Conservation (phyloP, 2,888 invertebrate genomes). For the Eledone cirrhosa region DNA sequence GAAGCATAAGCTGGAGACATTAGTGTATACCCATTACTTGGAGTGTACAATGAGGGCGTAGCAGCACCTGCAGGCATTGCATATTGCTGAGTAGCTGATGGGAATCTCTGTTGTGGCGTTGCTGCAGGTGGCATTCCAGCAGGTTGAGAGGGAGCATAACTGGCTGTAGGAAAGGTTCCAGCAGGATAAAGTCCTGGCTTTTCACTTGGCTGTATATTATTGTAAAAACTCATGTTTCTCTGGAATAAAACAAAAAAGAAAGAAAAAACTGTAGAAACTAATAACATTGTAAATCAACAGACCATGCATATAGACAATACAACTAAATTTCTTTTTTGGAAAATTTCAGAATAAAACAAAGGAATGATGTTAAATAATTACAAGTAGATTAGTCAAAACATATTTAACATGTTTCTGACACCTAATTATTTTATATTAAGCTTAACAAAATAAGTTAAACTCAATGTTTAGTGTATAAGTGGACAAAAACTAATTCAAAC, state of each 20-base stretch:
- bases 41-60: conserved; percentile 31
- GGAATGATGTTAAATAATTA: too few species aligned
- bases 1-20: conserved; percentile 29
- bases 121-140: conserved; percentile 32
- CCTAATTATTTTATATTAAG: too few species aligned
- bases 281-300: too few species aligned
- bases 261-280: too few species aligned
- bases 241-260: neutral
- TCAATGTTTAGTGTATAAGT: too few species aligned
- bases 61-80: conserved; percentile 31
- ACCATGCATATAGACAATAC: too few species aligned
- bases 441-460: too few species aligned
- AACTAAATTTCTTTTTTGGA: too few species aligned
- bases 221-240: conserved; percentile 35
- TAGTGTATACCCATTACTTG: conserved; percentile 31
- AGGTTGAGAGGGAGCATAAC: conserved; percentile 37
- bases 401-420: too few species aligned
- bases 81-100: conserved; percentile 31
- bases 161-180: conserved; percentile 35
- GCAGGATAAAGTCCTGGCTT: conserved; percentile 38
- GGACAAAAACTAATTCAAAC: too few species aligned
- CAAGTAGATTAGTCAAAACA: too few species aligned
- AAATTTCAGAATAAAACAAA: too few species aligned
- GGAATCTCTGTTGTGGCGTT: conserved; percentile 30
- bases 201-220: conserved; percentile 36